phyloP scores from a whole-genome alignment of 2,113 vertebrate species.

The Meles meles region DNA sequence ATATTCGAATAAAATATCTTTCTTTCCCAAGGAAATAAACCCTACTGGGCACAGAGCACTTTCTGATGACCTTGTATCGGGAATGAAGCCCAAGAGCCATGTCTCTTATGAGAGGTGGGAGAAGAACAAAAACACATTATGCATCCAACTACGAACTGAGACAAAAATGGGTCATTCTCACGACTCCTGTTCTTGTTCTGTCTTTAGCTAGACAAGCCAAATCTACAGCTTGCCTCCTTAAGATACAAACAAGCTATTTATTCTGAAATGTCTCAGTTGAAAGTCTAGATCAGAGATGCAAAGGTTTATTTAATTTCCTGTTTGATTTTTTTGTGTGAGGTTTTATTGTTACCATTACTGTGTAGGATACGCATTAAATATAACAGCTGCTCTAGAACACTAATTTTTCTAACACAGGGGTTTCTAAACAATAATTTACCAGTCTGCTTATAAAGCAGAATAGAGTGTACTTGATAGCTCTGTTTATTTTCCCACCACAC shows the following conservation, averaged over 20 bases:
- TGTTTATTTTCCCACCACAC: background rate
- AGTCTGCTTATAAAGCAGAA: constrained; percentile 61
- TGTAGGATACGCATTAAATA: constrained; percentile 58
- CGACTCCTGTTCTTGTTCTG: background rate
- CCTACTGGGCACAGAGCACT: constrained; percentile 57
- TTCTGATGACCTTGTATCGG: constrained; percentile 72
- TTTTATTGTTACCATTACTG: constrained; percentile 42
- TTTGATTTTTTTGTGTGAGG: background rate
- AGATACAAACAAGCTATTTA: background rate
- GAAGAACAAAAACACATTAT: constrained; percentile 63
- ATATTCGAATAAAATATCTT: background rate
- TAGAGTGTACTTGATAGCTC: background rate
- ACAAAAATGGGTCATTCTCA: background rate
- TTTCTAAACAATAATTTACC: constrained; percentile 68
- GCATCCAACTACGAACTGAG: constrained; percentile 32
- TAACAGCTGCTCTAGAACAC: constrained; percentile 55
- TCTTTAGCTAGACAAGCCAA: background rate
- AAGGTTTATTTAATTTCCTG: background rate
- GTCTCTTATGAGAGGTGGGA: constrained; percentile 48
- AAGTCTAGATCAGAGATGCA: background rate
- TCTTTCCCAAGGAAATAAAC: constrained; percentile 76
- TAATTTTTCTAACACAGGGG: constrained; percentile 64
- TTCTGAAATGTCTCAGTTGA: background rate
- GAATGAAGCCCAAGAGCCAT: constrained; percentile 60
- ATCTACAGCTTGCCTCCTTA: background rate